A percentile compares a stretch with the other conserved stretches of the same genome.
These are phyloP conservation scores for Tanypteryx hageni DNA, from an alignment of 2,888 invertebrate genomes.

Conservation along the genomic window DNA sequence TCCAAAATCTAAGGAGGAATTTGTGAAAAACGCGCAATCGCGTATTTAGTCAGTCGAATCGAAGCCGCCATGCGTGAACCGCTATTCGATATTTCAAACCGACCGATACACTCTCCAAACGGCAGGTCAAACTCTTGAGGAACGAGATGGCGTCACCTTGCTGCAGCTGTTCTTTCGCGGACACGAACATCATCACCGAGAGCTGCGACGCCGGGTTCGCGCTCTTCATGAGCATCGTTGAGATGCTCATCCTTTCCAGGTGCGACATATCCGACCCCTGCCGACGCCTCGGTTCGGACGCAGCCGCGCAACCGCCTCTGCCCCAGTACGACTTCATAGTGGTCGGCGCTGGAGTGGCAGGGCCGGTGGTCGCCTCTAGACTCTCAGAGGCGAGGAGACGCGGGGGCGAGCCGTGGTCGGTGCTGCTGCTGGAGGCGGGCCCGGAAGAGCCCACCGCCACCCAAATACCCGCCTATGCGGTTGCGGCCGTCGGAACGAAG, in stretches of 20 bases:
- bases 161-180: slow-evolving; percentile 69
- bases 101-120: too few species aligned
- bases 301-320: slow-evolving; percentile 69
- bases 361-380: slow-evolving; percentile 83
- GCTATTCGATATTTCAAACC: too few species aligned
- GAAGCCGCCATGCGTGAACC: too few species aligned
- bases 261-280: slow-evolving; percentile 71
- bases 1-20: too few species aligned
- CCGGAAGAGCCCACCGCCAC: slow-evolving; percentile 77
- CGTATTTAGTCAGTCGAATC: too few species aligned
- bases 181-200: slow-evolving; percentile 70
- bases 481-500: slow-evolving; percentile 80
- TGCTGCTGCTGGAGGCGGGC: slow-evolving; percentile 82
- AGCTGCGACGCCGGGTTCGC: slow-evolving; percentile 68
- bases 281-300: slow-evolving; percentile 68
- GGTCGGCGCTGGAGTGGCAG: slow-evolving; percentile 84
- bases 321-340: slow-evolving; percentile 81
- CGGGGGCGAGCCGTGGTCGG: slow-evolving; percentile 60
- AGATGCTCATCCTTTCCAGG: slow-evolving; percentile 70
- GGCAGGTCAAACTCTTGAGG: too few species aligned
- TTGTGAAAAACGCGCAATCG: too few species aligned
- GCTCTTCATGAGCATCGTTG: slow-evolving; percentile 71
- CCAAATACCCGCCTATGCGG: slow-evolving; percentile 82
- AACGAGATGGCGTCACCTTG: neutral
- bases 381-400: slow-evolving; percentile 78